Evolutionary conservation across 2,797 vertebrate species (phyloP), one percentile per base, ranked within the genome.

Genomic region (Distichodus sexfasciatus): DNA sequence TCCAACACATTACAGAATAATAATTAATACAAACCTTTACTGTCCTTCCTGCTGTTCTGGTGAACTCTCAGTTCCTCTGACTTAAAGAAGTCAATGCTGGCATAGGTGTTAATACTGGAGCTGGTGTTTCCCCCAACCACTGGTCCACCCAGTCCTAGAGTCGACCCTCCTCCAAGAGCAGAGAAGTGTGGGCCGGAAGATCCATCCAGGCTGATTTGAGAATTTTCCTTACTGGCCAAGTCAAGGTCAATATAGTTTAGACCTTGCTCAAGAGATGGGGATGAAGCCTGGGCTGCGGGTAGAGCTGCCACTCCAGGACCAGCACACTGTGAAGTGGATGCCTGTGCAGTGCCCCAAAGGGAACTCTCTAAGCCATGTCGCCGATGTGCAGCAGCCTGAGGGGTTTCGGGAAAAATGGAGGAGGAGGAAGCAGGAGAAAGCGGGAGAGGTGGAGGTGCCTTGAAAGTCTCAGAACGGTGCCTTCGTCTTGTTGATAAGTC

Each of bases 231-330:
- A 57, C 72, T 58, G 55, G 84, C 87, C 79, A 92, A 84, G 79
- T 94, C 92, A 81, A 95, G 87, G 82, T 94, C 91, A 36, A 94
- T 89, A 46, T 94, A 95, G 83, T 94, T 94, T 81, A 95, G 91
- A 80, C 88, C 87, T 80, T 87, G 72, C 80, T 88, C 86, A 65
- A 84, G 64, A 26, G 84, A 80, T 31, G 84, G 79, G 61, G 79
- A 70, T 79, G 86, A 83, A 70, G 79, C 72, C 82, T 90, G 88
- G 38, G 76, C 40, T 61, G 74, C 46, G 63, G 85, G 72, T 65
- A 86, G 74, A 72, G 80, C 83, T 76, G 85, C 82, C 78, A 83
- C 50, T 23, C 73, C 78, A 38, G 77, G 65, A 64, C 71, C 72
- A 50, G 69, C 53, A 40, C 72, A 67, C 44, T 76, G 70, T 62